These are phyloP conservation scores for Brachionus koreanus DNA, from an alignment of 1,140 invertebrate genomes.

Conservation along the genomic window DNA sequence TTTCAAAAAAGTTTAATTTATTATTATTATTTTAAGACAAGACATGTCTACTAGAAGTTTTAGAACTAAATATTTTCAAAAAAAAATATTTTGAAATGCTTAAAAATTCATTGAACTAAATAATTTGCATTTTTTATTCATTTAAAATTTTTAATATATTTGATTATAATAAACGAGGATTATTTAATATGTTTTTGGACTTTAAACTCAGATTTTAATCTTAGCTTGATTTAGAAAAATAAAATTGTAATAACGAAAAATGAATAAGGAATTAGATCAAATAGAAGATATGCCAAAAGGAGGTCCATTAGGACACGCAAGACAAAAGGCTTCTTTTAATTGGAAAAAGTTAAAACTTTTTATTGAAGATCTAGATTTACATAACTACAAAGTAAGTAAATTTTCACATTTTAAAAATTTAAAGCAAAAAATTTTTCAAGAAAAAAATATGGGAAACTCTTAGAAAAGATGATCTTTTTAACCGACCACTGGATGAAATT, in stretches of 20 bases:
- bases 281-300: slow-evolving; percentile 46
- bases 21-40: neutral
- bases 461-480: slow-evolving; percentile 75
- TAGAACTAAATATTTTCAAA: too few relatives aligned
- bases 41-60: neutral
- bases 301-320: slow-evolving; percentile 70
- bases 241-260: neutral
- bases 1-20: neutral
- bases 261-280: neutral
- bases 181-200: neutral
- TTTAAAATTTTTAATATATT: too few relatives aligned
- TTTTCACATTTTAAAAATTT: too few relatives aligned
- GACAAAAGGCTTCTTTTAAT: slow-evolving; percentile 70
- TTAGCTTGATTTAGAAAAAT: neutral
- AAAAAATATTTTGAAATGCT: neutral
- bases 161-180: too few relatives aligned
- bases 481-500: slow-evolving; percentile 51
- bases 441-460: slow-evolving; percentile 74
- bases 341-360: slow-evolving; percentile 73
- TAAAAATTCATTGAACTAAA: neutral
- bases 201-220: neutral
- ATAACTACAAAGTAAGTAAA: slow-evolving; percentile 67
- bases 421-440: slow-evolving; percentile 59
- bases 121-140: slow-evolving; percentile 29
- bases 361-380: slow-evolving; percentile 68